phyloP scores from a whole-genome alignment of 1,140 invertebrate genomes.

The Pseudoatta argentina region DNA sequence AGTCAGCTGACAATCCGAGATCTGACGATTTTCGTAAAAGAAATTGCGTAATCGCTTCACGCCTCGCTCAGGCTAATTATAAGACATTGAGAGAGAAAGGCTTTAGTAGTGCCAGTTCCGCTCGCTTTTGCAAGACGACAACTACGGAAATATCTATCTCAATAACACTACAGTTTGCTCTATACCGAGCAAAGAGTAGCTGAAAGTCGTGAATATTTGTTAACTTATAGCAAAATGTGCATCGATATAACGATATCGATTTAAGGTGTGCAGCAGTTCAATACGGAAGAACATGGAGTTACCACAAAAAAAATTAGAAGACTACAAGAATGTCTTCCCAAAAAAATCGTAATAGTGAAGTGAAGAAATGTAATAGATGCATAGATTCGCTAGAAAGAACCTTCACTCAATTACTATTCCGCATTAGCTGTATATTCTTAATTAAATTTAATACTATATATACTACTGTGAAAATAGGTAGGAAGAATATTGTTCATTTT shows the following conservation, averaged over 20 bases:
- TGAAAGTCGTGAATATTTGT: not conserved
- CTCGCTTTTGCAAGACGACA: conserved; percentile 40
- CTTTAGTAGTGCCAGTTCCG: conserved; percentile 66
- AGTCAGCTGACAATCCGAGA: conserved; percentile 72
- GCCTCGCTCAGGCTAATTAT: conserved; percentile 78
- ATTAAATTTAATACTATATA: not conserved
- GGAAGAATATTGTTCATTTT: not conserved
- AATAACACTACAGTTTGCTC: not conserved
- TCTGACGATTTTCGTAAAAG: conserved; percentile 71
- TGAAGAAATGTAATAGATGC: not conserved
- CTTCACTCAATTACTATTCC: not conserved
- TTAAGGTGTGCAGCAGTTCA: not conserved
- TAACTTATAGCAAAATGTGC: not conserved
- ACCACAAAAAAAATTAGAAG: not conserved
- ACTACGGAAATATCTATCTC: conserved; percentile 5
- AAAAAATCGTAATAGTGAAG: not conserved
- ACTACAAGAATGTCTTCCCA: not conserved
- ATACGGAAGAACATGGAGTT: not conserved
- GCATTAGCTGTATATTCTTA: not conserved
- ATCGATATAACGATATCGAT: not conserved
- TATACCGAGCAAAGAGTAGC: not conserved
- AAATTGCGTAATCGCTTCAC: conserved; percentile 79
- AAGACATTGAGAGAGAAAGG: conserved; percentile 75
- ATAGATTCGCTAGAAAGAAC: not conserved
- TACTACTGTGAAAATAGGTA: conserved; percentile 1